These are phyloP conservation scores for Riparia riparia DNA, from an alignment of 2,113 vertebrate genomes.

Conservation along the genomic window DNA sequence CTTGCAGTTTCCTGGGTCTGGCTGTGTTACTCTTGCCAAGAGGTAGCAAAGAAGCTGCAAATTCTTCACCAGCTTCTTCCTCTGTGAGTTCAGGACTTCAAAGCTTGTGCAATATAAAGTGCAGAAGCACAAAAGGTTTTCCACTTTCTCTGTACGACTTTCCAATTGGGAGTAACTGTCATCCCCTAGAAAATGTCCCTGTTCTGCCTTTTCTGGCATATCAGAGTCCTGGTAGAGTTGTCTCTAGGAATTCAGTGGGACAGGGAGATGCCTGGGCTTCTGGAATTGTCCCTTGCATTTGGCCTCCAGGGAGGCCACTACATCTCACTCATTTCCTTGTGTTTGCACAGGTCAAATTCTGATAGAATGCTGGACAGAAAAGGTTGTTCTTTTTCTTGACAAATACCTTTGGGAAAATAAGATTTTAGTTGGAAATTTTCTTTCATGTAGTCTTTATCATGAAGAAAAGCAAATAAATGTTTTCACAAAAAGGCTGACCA, in stretches of 20 bases:
- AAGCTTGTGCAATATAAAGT: background rate
- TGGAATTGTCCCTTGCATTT: background rate
- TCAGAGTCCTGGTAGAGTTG: background rate
- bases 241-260: background rate
- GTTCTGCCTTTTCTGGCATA: background rate
- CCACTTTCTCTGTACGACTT: background rate
- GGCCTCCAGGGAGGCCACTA: background rate
- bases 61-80: background rate
- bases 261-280: background rate
- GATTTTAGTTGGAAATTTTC: background rate
- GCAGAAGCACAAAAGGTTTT: background rate
- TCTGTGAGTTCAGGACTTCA: fast-evolving
- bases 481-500: background rate
- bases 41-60: background rate
- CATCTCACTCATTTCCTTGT: fast-evolving
- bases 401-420: background rate
- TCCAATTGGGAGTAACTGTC: background rate
- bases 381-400: background rate
- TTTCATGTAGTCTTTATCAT: background rate
- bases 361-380: background rate
- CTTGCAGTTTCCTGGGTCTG: background rate
- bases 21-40: background rate
- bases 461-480: background rate
- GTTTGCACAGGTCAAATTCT: background rate
- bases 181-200: background rate